Evolutionary conservation across 2,797 vertebrate genomes (phyloP).

Genomic region (Anabas testudineus): DNA sequence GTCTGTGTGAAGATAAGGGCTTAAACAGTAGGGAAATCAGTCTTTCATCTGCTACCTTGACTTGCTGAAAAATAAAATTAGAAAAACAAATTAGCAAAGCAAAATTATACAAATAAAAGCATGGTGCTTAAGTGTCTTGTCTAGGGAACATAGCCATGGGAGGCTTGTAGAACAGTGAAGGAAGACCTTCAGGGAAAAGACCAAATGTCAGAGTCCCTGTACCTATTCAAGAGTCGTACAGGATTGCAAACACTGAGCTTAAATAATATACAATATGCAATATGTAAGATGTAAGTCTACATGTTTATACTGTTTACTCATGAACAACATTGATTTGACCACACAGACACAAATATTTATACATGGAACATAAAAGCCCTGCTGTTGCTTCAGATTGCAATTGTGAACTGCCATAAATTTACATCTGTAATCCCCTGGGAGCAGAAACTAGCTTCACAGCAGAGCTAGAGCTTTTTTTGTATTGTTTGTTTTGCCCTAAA

Average conservation of each 20-base stretch:
- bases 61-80: background rate
- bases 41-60: constrained; percentile 50
- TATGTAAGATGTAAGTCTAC: background rate
- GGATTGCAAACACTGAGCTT: background rate
- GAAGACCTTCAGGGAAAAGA: constrained; percentile 26
- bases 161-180: constrained; percentile 3
- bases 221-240: constrained; percentile 5
- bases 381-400: constrained; percentile 25
- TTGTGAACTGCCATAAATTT: constrained; percentile 40
- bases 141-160: background rate
- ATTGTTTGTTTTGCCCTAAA: constrained; percentile 48
- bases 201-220: constrained; percentile 25
- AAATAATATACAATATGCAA: background rate
- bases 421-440: constrained; percentile 40
- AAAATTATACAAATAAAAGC: constrained; percentile 16
- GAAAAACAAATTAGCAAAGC: constrained; percentile 22
- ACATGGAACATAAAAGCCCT: constrained; percentile 26
- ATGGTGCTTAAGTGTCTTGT: constrained; percentile 1
- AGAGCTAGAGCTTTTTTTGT: constrained; percentile 13
- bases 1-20: constrained; percentile 60
- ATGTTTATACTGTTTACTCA: background rate
- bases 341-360: constrained; percentile 16
- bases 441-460: constrained; percentile 26
- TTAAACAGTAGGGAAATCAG: constrained; percentile 28
- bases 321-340: constrained; percentile 7